Conservation (phyloP, 2,797 vertebrate genomes). For the Cottoperca gobio region DNA sequence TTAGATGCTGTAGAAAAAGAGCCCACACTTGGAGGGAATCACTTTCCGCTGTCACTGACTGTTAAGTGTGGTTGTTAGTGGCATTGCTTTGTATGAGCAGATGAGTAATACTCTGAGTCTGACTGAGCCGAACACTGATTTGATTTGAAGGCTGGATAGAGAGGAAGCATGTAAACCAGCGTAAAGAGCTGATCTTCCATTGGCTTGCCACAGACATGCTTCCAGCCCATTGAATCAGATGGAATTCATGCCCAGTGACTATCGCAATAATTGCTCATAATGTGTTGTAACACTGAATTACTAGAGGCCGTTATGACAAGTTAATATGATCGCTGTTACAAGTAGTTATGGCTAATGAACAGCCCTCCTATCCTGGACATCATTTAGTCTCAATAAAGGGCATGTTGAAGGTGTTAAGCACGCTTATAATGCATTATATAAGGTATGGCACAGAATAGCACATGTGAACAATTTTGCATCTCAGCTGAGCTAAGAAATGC, state of each 20-base stretch:
- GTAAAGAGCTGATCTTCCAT: constrained; percentile 61
- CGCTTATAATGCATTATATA: constrained; percentile 5
- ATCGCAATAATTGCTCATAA: constrained; percentile 53
- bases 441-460: not conserved
- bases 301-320: constrained; percentile 30
- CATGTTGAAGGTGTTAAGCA: constrained; percentile 8
- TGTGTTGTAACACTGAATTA: constrained; percentile 36
- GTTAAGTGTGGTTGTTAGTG: constrained; percentile 21
- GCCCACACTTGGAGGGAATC: constrained; percentile 18
- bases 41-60: constrained; percentile 31
- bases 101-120: constrained; percentile 57
- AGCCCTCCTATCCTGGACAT: not conserved
- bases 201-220: constrained; percentile 54
- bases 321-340: constrained; percentile 11
- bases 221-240: constrained; percentile 64
- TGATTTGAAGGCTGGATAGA: constrained; percentile 65
- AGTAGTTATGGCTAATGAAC: constrained; percentile 17
- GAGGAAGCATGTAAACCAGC: constrained; percentile 53
- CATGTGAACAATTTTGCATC: constrained; percentile 6
- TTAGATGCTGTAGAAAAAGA: constrained; percentile 25
- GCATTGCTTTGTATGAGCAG: constrained; percentile 46
- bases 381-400: not conserved
- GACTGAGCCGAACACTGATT: constrained; percentile 60
- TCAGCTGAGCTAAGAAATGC: not conserved
- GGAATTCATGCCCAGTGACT: constrained; percentile 51